These are phyloP conservation scores for Megaleporinus macrocephalus DNA, from an alignment of 2,113 vertebrate genomes.

Conservation along the genomic window DNA sequence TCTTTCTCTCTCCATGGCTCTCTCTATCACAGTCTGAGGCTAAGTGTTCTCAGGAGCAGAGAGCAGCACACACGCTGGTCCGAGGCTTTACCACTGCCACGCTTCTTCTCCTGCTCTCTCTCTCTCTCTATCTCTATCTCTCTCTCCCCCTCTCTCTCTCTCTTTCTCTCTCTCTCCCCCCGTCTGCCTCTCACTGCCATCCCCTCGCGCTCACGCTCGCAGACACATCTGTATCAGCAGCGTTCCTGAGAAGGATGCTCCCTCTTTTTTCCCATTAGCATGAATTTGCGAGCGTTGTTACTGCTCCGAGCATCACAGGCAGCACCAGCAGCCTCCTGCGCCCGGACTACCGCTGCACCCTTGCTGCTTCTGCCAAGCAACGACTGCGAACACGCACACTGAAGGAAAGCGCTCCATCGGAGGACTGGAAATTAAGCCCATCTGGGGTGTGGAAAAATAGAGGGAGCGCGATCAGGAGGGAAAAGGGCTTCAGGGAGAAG, in stretches of 20 bases:
- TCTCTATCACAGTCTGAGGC: conserved; percentile 70
- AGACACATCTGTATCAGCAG: neutral
- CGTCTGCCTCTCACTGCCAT: neutral
- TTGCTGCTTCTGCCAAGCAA: conserved; percentile 6
- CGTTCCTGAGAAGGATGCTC: conserved; percentile 67
- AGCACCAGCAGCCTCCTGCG: conserved; percentile 9
- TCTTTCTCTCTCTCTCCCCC: neutral
- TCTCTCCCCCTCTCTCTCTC: conserved; percentile 7
- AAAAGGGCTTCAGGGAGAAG: conserved; percentile 1
- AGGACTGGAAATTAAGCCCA: neutral
- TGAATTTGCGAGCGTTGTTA: conserved; percentile 72
- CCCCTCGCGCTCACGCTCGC: neutral
- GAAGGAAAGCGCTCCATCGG: neutral
- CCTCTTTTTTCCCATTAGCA: conserved; percentile 78
- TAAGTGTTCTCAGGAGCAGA: conserved; percentile 70
- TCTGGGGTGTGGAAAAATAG: conserved; percentile 4
- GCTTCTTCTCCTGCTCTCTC: conserved; percentile 33
- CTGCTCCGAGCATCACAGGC: conserved; percentile 55
- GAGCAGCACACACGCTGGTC: conserved; percentile 53
- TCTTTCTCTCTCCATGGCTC: conserved; percentile 51
- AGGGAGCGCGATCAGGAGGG: conserved; percentile 8
- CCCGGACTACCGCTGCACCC: conserved; percentile 11
- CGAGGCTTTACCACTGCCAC: conserved; percentile 57
- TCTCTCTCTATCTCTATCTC: neutral
- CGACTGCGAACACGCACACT: neutral